Base-by-base conservation (phyloP, 1,140 invertebrate species). In the Liolophura sinensis region DNA sequence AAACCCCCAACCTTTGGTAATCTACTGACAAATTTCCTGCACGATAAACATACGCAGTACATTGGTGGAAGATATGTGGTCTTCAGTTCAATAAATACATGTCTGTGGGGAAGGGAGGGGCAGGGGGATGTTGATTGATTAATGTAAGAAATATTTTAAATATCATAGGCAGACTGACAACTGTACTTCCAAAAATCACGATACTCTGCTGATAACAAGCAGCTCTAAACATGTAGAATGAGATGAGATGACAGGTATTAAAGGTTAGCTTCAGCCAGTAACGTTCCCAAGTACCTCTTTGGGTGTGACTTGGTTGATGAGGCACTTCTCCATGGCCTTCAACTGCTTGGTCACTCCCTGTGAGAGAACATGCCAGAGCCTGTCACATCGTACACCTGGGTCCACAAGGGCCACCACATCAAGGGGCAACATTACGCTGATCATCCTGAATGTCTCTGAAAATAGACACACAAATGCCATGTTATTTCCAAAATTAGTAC, bases 351-450 rank as follows among this genome's bases (percentile, higher is more conserved):
- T 64, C 1, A 81, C 54, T 40, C 75, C 66, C 27, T 64, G 62
- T 46, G 57, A 57, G 14, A 82, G 64, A 16, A 68, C 40, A 14
- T 58, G 14, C 7, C 60, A 55, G 16, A 83, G 60, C 20, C 71
- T 69, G 31, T 24, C 57, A 14, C 78, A 20, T 9, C 61, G 50
- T 22, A 66, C 55, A 22, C 55, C 66, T 51, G 86, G 83, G 68
- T 89, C 88, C 0, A 92, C 88, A 71, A 92, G 87, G 1, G 91
- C 89, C 70, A 93, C 79, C 7, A 89, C 87, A 80, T 93, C 92
- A 22, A 83, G n/a, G 18, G 74, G 73, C n/a, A 83, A 48, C 12
- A 52, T 63, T 9, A 81, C 51, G 3, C 65, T 64, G 82, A 74
- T 67, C 75, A 78, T 72, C 81, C 80, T 67, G 80, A 85, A 64